Evolutionary conservation across 2,888 invertebrate genomes (phyloP), one percentile per base, ranked within the genome.

Genomic region (Phasia obesa): DNA sequence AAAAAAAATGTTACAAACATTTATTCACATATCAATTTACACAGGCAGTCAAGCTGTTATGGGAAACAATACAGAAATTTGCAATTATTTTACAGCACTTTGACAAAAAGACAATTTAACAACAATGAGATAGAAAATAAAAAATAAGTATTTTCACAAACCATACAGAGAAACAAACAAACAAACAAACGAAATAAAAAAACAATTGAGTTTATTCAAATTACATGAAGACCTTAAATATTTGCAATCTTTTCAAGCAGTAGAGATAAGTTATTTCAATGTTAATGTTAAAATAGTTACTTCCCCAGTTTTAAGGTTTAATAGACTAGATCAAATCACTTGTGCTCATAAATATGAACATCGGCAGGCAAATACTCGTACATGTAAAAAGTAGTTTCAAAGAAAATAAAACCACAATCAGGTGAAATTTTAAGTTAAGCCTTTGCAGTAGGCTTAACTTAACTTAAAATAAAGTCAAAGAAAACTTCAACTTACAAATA

Each of bases 181-280:
- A n/a, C n/a, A n/a, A n/a, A n/a, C n/a, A n/a, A n/a, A n/a, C n/a
- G n/a, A n/a, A n/a, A n/a, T n/a, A 60, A 21, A 64, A 67, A 67
- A 25, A 55, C 27, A 71, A 64, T 78, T 27, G 19, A 71, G n/a
- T 21, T 57, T 65, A 71, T 49, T 78, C 78, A 78, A 78, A 78
- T 78, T 78, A 78, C 78, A 57, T 35, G 64, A 71, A 78, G 78
- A 78, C 78, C 78, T 78, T 65, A 65, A 71, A 65, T 71, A 65
- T 51, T 71, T 78, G 17, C 49, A 65, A 71, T 64, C 47, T 78
- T 67, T 42, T 67, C 42, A 67, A 42, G 17, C 17, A 55, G 7
- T 64, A 7, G 35, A 79, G 71, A 49, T 65, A 51, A 65, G n/a
- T 38, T 35, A 60, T 71, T 81, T 76, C 81, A 81, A 81, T 81